phyloP scores from a whole-genome alignment of 1,140 invertebrate genomes.

The Drosophila eugracilis region DNA sequence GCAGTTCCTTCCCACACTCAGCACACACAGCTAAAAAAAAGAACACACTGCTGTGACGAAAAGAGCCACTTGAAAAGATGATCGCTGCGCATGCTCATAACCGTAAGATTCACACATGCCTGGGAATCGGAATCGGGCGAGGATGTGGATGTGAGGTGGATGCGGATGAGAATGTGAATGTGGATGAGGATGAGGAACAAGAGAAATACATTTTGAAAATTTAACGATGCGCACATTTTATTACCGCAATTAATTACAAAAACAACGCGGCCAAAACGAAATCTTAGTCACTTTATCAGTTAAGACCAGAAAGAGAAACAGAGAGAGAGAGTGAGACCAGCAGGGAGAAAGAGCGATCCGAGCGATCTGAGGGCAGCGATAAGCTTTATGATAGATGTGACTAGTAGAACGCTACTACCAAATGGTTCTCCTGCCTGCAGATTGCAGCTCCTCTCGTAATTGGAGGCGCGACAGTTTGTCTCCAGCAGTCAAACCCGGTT shows the following conservation, averaged over 20 bases:
- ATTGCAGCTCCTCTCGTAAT: constrained; percentile 51
- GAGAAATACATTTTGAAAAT: constrained; percentile 81
- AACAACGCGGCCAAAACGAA: constrained; percentile 68
- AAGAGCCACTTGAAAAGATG: constrained; percentile 27
- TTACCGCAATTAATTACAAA: constrained; percentile 84
- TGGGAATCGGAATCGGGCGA: constrained; percentile 32
- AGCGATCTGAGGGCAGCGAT: constrained; percentile 50
- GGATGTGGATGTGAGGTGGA: constrained; percentile 22
- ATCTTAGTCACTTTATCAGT: constrained; percentile 70
- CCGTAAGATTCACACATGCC: constrained; percentile 75
- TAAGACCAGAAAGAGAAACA: constrained; percentile 9
- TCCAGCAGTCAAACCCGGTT: constrained; percentile 55
- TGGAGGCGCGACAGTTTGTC: constrained; percentile 60
- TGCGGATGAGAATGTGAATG: constrained; percentile 16
- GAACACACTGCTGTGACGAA: constrained; percentile 17
- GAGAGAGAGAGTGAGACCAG: no score
- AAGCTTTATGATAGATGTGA: constrained; percentile 81
- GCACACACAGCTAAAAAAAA: neutral
- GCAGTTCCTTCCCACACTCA: constrained; percentile 22
- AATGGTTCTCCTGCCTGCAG: constrained; percentile 63
- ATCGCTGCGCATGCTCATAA: constrained; percentile 54
- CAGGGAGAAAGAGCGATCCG: constrained; percentile 15
- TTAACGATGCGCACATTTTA: constrained; percentile 84
- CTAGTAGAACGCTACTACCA: constrained; percentile 83
- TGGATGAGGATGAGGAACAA: constrained; percentile 36